phyloP scores from a whole-genome alignment of 2,888 invertebrate genomes.

The Schizotus pectinicornis region DNA sequence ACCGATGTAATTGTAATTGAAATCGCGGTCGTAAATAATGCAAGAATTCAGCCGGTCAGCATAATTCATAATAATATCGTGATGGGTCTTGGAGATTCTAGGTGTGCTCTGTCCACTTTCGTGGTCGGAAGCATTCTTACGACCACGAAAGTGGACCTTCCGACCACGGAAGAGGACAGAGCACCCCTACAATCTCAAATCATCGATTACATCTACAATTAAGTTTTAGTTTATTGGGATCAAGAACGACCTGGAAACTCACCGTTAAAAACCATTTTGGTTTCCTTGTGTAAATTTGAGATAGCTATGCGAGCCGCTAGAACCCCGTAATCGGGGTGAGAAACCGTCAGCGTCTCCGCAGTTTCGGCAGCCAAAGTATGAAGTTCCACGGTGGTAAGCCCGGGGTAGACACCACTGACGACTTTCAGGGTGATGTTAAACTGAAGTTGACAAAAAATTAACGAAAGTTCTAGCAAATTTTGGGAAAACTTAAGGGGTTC shows the following conservation, averaged over 20 bases:
- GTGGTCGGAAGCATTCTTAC: conserved; percentile 77
- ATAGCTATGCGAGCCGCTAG: conserved; percentile 86
- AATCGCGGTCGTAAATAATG: conserved; percentile 97
- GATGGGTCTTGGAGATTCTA: conserved; percentile 83
- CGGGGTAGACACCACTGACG: conserved; percentile 92
- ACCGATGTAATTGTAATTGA: conserved; percentile 98
- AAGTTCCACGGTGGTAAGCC: conserved; percentile 95
- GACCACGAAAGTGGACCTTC: too few relatives aligned
- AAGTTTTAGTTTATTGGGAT: too few relatives aligned
- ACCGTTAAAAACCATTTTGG: conserved; percentile 91
- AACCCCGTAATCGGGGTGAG: conserved; percentile 95
- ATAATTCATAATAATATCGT: conserved; percentile 82
- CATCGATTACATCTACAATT: conserved; percentile 90
- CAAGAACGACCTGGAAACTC: not conserved
- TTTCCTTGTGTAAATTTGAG: conserved; percentile 97
- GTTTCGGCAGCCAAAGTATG: conserved; percentile 99
- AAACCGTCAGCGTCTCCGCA: conserved; percentile 97
- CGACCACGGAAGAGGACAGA: too few relatives aligned
- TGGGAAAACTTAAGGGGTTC: conserved; percentile 79
- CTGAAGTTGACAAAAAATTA: conserved; percentile 53
- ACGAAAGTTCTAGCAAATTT: too few relatives aligned
- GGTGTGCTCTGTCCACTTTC: conserved; percentile 73
- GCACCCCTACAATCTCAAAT: too few relatives aligned
- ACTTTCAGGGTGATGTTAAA: conserved; percentile 79
- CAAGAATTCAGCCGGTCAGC: conserved; percentile 92